Percentiles rank a stretch among this genome's conserved stretches.
phyloP scores from a whole-genome alignment of 2,797 vertebrate genomes.

The Danio aesculapii region DNA sequence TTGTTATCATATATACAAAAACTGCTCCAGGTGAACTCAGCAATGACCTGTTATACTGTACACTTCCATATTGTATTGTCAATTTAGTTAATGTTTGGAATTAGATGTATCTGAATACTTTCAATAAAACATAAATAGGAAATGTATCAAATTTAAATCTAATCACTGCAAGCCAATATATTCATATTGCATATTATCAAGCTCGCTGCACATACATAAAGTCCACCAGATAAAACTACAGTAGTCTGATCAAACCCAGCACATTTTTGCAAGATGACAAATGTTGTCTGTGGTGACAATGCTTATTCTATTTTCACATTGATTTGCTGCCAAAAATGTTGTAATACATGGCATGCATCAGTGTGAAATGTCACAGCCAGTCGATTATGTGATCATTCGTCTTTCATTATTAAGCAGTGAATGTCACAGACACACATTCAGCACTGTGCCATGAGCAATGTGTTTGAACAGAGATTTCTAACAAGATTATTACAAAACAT shows the following conservation, averaged over 20 bases:
- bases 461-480: background rate
- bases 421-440: background rate
- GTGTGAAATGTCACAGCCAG: background rate
- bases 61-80: background rate
- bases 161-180: background rate
- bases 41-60: background rate
- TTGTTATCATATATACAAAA: background rate
- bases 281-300: background rate
- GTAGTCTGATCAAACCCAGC: background rate
- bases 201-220: background rate
- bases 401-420: background rate
- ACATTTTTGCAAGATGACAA: background rate
- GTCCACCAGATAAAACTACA: background rate
- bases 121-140: background rate
- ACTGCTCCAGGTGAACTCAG: background rate
- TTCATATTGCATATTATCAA: background rate
- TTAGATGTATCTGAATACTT: background rate
- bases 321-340: background rate
- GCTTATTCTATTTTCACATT: background rate
- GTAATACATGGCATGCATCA: background rate
- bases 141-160: background rate
- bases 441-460: background rate
- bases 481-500: background rate
- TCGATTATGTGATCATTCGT: background rate
- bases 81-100: background rate